phyloP scores from a whole-genome alignment of 2,113 vertebrate species.

The Hippocampus barbouri region DNA sequence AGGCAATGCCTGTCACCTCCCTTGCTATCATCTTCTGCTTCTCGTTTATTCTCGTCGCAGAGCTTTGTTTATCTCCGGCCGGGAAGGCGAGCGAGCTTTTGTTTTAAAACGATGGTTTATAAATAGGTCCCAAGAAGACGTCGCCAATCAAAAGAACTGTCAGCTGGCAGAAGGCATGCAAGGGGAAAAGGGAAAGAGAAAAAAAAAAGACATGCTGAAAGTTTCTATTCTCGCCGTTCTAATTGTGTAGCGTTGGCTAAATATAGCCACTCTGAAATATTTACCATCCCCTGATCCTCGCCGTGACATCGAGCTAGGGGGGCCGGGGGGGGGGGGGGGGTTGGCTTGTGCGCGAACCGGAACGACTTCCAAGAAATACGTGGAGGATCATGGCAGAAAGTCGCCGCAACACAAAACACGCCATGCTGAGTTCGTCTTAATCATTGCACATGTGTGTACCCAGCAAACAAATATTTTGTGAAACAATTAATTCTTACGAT shows the following conservation, averaged over 20 bases:
- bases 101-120: constrained; percentile 21
- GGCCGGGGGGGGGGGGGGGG: neutral
- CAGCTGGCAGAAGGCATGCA: constrained; percentile 49
- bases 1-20: constrained; percentile 60
- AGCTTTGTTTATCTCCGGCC: constrained; percentile 16
- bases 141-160: constrained; percentile 46
- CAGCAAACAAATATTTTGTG: no score
- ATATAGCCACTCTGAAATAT: constrained; percentile 77
- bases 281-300: constrained; percentile 70
- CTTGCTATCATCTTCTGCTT: constrained; percentile 42
- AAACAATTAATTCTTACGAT: neutral
- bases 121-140: constrained; percentile 41
- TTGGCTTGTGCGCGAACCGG: constrained; percentile 32
- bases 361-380: constrained; percentile 62
- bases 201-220: constrained; percentile 45
- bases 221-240: constrained; percentile 73
- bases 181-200: constrained; percentile 6
- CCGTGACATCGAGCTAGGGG: constrained; percentile 50
- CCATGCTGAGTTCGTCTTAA: no score
- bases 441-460: no score
- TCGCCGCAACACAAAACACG: constrained; percentile 8
- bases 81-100: constrained; percentile 4
- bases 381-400: constrained; percentile 34
- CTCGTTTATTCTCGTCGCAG: constrained; percentile 1
- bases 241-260: constrained; percentile 72